Percentiles rank a stretch among this genome's conserved stretches.
Evolutionary conservation across 2,113 vertebrate genomes (phyloP).

Genomic region (Rhipidura dahli): DNA sequence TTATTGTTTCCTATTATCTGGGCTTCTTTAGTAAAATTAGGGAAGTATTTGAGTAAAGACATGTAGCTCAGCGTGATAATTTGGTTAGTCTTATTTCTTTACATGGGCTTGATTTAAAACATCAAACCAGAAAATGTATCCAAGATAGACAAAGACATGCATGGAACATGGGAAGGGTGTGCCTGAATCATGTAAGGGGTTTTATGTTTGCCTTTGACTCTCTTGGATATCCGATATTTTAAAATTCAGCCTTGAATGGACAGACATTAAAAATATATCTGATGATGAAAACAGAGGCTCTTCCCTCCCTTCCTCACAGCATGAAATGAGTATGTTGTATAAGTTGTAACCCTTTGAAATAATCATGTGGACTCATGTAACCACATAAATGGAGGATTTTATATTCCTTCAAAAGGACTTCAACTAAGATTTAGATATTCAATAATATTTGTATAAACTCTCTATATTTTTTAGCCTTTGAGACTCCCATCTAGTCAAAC

Average conservation of each 20-base stretch:
- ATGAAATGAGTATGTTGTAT: not conserved
- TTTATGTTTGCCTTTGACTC: not conserved
- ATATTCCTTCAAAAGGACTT: not conserved
- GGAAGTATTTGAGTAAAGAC: not conserved
- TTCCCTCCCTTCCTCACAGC: not conserved
- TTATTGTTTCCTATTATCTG: not conserved
- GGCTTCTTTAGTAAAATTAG: not conserved
- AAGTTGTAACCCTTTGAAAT: constrained; percentile 21
- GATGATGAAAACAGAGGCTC: not conserved
- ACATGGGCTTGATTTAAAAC: not conserved
- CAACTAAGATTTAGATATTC: not conserved
- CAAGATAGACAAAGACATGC: not conserved
- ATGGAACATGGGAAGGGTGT: not conserved
- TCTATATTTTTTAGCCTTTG: not conserved
- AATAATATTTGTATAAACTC: not conserved
- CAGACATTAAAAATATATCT: constrained; percentile 24
- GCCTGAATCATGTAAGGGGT: not conserved
- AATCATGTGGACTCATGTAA: not conserved
- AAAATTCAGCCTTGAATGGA: not conserved
- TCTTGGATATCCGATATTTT: not conserved
- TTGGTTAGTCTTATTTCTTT: constrained; percentile 5
- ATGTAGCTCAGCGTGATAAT: not conserved
- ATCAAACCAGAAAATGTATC: not conserved
- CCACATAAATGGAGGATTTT: not conserved
- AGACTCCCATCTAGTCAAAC: not conserved